These are phyloP conservation scores for Leucoraja erinaceus DNA, from an alignment of 2,113 vertebrate genomes.

Conservation along the genomic window DNA sequence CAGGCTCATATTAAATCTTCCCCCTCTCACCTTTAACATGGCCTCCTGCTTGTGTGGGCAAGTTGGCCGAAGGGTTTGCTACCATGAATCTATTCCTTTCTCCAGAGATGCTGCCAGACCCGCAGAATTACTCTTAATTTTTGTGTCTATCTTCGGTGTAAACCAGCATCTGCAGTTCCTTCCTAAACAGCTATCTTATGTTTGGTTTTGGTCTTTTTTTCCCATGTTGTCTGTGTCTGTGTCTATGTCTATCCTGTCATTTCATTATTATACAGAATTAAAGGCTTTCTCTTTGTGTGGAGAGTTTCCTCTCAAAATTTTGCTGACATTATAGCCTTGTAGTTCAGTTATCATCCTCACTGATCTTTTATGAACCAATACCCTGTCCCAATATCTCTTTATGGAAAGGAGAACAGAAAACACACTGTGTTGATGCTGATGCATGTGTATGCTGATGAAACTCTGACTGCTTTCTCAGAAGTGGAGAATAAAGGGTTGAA, in stretches of 20 bases:
- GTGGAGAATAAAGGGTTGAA: neutral
- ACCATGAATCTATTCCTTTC: too few relatives aligned
- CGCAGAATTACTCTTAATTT: too few relatives aligned
- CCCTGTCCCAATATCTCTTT: too few relatives aligned
- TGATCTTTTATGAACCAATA: neutral
- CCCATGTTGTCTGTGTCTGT: neutral
- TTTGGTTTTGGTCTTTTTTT: neutral
- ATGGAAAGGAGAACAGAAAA: neutral
- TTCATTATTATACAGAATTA: neutral
- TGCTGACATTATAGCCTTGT: neutral
- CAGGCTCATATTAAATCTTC: too few relatives aligned
- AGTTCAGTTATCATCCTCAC: neutral
- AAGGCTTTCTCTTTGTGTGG: neutral
- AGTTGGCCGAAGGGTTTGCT: too few relatives aligned
- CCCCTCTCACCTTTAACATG: too few relatives aligned
- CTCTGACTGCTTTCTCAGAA: neutral
- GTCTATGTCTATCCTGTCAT: neutral
- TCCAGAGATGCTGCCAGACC: too few relatives aligned
- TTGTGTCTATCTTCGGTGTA: too few relatives aligned
- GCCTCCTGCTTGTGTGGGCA: too few relatives aligned
- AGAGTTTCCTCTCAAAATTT: too few relatives aligned
- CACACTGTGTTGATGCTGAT: neutral
- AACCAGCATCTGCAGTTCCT: neutral
- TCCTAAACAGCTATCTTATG: neutral
- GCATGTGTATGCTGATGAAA: neutral